Conservation (phyloP, 2,888 invertebrate species). For the Tachina grossa region DNA sequence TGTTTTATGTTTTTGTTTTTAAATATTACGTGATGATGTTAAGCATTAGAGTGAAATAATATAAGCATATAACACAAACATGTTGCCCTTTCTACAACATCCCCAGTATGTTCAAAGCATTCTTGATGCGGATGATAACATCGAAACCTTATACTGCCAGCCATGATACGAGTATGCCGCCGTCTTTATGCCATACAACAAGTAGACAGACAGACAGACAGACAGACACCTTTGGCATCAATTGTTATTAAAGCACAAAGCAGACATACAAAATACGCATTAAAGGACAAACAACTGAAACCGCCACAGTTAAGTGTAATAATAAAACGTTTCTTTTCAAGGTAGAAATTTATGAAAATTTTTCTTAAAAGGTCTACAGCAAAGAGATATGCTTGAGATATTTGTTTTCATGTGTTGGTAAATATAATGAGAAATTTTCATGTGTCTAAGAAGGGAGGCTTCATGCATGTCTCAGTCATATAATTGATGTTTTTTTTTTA, state of each 20-base stretch:
- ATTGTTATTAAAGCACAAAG: constrained; percentile 12
- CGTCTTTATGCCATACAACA: neutral
- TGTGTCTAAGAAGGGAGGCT: neutral
- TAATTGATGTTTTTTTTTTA: neutral
- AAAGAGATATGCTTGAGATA: neutral
- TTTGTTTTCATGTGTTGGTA: constrained; percentile 14
- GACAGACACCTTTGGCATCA: constrained; percentile 28
- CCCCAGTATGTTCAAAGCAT: neutral
- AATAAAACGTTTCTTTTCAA: constrained; percentile 26
- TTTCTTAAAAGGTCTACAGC: neutral
- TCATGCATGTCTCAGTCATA: neutral
- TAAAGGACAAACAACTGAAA: constrained; percentile 14
- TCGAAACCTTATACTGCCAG: constrained; percentile 32
- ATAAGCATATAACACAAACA: constrained; percentile 15
- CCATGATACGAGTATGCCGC: neutral
- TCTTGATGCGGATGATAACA: constrained; percentile 32
- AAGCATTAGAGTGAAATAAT: neutral
- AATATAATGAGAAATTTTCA: neutral
- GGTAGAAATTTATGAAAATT: neutral
- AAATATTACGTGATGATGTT: constrained; percentile 8
- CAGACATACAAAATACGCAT: neutral
- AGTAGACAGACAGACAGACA: neutral
- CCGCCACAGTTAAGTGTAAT: constrained; percentile 28
- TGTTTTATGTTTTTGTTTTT: neutral
- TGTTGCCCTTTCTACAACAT: neutral